phyloP scores from a whole-genome alignment of 2,113 vertebrate species.

The Callaeas wilsoni region DNA sequence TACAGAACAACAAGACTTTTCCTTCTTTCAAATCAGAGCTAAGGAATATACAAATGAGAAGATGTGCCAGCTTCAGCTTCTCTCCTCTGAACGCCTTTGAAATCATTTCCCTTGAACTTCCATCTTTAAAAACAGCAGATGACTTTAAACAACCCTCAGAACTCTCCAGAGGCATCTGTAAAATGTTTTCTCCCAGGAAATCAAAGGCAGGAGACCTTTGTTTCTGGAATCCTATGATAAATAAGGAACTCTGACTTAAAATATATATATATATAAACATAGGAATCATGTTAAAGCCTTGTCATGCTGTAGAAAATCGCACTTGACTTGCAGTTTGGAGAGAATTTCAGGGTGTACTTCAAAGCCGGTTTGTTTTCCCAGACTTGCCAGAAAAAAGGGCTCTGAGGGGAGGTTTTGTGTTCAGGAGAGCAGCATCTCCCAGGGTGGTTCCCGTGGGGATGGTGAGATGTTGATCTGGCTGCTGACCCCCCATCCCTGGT shows the following conservation, averaged over 20 bases:
- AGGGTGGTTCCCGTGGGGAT: neutral
- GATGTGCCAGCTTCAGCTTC: neutral
- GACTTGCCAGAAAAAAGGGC: neutral
- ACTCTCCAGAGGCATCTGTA: slow-evolving; percentile 4
- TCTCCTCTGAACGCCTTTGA: slow-evolving; percentile 48
- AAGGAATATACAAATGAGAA: slow-evolving; percentile 30
- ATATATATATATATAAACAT: neutral
- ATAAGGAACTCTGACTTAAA: slow-evolving; percentile 24
- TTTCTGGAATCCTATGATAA: slow-evolving; percentile 45
- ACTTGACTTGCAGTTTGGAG: neutral
- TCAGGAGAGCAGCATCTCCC: neutral
- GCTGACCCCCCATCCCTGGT: neutral
- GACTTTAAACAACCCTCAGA: slow-evolving; percentile 58
- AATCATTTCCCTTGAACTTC: slow-evolving; percentile 58
- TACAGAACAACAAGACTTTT: neutral
- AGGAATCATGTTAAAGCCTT: neutral
- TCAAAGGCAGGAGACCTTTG: slow-evolving; percentile 49
- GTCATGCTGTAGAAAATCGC: neutral
- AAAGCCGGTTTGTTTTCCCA: slow-evolving; percentile 16
- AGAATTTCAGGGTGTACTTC: neutral
- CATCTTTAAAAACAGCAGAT: slow-evolving; percentile 27
- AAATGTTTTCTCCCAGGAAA: slow-evolving; percentile 48
- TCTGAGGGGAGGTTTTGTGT: neutral
- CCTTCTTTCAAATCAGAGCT: neutral
- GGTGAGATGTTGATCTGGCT: neutral